These are phyloP conservation scores for Bolborhynchus lineola DNA, from an alignment of 2,113 vertebrate genomes.

Conservation along the genomic window DNA sequence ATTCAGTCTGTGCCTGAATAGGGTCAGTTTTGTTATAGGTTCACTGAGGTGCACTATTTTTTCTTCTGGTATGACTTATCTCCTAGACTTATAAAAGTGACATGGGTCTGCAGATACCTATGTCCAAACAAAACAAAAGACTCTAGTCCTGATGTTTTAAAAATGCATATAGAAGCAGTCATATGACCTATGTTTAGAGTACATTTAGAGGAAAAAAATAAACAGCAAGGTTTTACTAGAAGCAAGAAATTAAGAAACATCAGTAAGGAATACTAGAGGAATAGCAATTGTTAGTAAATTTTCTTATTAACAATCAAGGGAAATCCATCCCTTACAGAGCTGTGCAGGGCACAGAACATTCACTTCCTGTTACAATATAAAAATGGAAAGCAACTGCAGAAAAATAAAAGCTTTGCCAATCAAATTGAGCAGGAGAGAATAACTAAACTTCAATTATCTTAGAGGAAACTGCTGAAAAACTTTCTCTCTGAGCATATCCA, in stretches of 20 bases:
- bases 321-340: neutral
- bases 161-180: neutral
- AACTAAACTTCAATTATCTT: neutral
- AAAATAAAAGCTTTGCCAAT: neutral
- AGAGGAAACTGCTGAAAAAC: neutral
- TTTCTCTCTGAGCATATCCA: neutral
- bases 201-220: neutral
- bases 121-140: neutral
- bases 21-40: neutral
- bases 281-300: neutral
- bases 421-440: neutral
- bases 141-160: neutral
- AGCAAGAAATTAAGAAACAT: neutral
- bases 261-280: neutral
- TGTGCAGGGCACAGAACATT: neutral
- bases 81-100: neutral
- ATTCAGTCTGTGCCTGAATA: neutral
- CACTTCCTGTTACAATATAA: neutral
- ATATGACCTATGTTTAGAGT: neutral
- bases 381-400: neutral
- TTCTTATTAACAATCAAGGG: neutral
- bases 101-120: neutral
- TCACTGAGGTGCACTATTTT: neutral
- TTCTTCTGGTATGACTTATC: neutral
- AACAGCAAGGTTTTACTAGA: neutral